These are phyloP conservation scores for Palaemon carinicauda DNA, from an alignment of 1,140 invertebrate genomes.

Conservation along the genomic window DNA sequence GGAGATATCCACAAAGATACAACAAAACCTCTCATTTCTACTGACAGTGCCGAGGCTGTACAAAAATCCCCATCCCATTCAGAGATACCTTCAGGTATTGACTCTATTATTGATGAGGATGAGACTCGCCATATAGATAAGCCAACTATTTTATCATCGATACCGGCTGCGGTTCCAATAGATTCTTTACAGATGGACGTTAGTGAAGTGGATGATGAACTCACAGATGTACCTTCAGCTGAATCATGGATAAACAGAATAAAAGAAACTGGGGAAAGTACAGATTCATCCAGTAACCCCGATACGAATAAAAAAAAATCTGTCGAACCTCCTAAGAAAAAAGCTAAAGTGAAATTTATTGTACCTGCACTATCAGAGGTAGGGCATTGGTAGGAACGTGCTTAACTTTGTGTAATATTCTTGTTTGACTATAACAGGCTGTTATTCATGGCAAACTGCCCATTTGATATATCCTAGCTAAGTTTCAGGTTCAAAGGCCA, in stretches of 20 bases:
- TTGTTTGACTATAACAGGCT: too few species aligned
- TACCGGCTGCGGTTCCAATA: slow-evolving; percentile 9
- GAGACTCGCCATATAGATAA: not conserved
- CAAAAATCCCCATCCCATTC: not conserved
- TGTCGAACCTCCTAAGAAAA: not conserved
- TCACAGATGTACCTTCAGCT: slow-evolving; percentile 38
- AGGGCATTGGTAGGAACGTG: not conserved
- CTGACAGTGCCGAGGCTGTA: not conserved
- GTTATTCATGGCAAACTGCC: too few species aligned
- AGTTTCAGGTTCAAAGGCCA: too few species aligned
- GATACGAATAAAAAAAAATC: not conserved
- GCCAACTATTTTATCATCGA: slow-evolving; percentile 1
- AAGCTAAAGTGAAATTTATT: slow-evolving; percentile 34
- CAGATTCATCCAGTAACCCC: too few species aligned
- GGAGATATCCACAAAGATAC: not conserved
- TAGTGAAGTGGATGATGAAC: slow-evolving; percentile 17
- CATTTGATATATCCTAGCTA: too few species aligned
- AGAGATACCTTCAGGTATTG: not conserved
- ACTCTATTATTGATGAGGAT: slow-evolving; percentile 23
- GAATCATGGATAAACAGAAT: slow-evolving; percentile 30
- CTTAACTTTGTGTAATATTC: not conserved
- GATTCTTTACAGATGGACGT: not conserved
- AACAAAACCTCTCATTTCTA: not conserved
- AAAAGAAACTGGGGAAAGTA: not conserved
- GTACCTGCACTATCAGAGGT: slow-evolving; percentile 45